These are phyloP conservation scores for Synanthedon vespiformis DNA, from an alignment of 2,888 invertebrate species.

Conservation along the genomic window DNA sequence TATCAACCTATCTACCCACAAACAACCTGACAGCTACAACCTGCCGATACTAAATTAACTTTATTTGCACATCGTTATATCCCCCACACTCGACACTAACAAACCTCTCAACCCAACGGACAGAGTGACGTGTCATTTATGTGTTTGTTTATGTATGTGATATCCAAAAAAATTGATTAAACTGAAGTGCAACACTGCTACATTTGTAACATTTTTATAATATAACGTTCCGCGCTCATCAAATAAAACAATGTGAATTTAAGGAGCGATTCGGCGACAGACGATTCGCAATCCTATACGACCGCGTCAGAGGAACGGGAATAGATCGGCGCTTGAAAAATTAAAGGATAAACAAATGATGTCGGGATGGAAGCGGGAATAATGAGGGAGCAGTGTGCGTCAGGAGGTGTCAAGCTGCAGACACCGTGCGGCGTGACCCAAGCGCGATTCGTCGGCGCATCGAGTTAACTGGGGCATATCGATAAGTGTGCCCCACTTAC, in stretches of 20 bases:
- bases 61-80: constrained; percentile 51
- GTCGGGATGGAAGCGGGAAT: constrained; percentile 52
- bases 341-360: constrained; percentile 70
- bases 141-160: not conserved
- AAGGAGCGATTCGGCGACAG: constrained; percentile 41
- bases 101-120: constrained; percentile 19
- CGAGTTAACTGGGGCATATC: constrained; percentile 22
- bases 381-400: constrained; percentile 61
- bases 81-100: constrained; percentile 29
- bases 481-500: constrained; percentile 53
- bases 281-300: constrained; percentile 44
- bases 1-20: constrained; percentile 7
- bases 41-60: constrained; percentile 48
- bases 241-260: constrained; percentile 45
- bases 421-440: constrained; percentile 59
- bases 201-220: not conserved
- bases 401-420: constrained; percentile 62
- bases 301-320: constrained; percentile 61
- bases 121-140: not conserved
- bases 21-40: constrained; percentile 24
- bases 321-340: constrained; percentile 56
- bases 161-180: too few species aligned
- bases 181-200: too few species aligned
- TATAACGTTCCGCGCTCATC: not conserved
- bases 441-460: constrained; percentile 36